Evolutionary conservation across 1,140 invertebrate species (phyloP).

Genomic region (Bombus picipes): DNA sequence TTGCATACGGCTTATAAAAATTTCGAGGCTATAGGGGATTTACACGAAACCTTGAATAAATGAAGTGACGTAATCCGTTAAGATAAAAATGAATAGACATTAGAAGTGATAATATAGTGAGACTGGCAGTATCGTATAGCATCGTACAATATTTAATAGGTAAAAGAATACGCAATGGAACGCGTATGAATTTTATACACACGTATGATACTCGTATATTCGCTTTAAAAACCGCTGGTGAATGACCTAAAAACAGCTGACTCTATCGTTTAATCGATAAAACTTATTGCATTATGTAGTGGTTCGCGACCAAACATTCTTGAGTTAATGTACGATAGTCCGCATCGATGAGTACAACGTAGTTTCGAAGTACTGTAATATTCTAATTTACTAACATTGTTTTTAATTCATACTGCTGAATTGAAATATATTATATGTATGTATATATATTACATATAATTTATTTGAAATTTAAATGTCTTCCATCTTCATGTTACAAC

Average conservation of each 20-base stretch:
- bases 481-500: too few relatives aligned
- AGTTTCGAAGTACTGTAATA: neutral
- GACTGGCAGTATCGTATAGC: neutral
- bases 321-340: neutral
- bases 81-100: conserved; percentile 19
- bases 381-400: neutral
- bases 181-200: neutral
- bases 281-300: conserved; percentile 29
- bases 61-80: conserved; percentile 12
- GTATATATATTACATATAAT: neutral
- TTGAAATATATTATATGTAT: neutral
- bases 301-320: neutral
- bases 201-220: neutral
- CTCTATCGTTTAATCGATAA: conserved; percentile 27
- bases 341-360: neutral
- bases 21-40: neutral
- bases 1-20: neutral
- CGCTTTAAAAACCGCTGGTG: conserved; percentile 20
- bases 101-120: conserved; percentile 9
- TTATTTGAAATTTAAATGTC: neutral
- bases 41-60: conserved; percentile 13
- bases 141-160: neutral
- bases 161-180: neutral
- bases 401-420: neutral
- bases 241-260: conserved; percentile 45